These are phyloP conservation scores for Trichogramma dendrolimi DNA, from an alignment of 2,888 invertebrate species.

Conservation along the genomic window DNA sequence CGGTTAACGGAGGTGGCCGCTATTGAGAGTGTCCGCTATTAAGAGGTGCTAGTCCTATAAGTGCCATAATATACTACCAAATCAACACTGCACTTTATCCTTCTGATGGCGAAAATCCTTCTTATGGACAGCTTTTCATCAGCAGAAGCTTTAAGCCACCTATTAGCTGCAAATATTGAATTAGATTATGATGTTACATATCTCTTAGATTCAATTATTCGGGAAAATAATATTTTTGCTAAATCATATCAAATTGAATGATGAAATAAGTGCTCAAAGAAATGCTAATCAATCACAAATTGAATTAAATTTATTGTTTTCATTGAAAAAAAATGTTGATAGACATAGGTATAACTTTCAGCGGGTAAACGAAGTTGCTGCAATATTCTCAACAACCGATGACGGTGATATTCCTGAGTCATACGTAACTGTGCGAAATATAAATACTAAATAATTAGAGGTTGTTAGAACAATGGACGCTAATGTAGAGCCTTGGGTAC, in stretches of 20 bases:
- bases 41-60: too few species aligned
- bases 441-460: conserved; percentile 22
- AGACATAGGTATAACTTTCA: conserved; percentile 28
- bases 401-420: conserved; percentile 31
- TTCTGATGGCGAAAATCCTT: conserved; percentile 20
- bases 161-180: too few species aligned
- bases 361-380: conserved; percentile 30
- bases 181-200: conserved; percentile 10
- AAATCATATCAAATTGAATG: conserved; percentile 27
- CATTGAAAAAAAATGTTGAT: conserved; percentile 27
- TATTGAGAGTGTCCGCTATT: too few species aligned
- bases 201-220: conserved; percentile 1
- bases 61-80: conserved; percentile 30
- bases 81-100: conserved; percentile 29
- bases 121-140: conserved; percentile 30
- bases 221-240: conserved; percentile 25
- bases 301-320: conserved; percentile 25
- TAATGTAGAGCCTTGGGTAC: conserved; percentile 31
- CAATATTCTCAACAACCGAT: conserved; percentile 28
- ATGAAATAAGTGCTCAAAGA: conserved; percentile 17
- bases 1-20: too few species aligned
- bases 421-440: conserved; percentile 24
- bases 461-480: conserved; percentile 29
- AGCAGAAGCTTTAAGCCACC: too few species aligned
- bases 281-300: conserved; percentile 1